Conservation (phyloP, 2,797 vertebrate genomes). For the Silurus lanzhouensis region DNA sequence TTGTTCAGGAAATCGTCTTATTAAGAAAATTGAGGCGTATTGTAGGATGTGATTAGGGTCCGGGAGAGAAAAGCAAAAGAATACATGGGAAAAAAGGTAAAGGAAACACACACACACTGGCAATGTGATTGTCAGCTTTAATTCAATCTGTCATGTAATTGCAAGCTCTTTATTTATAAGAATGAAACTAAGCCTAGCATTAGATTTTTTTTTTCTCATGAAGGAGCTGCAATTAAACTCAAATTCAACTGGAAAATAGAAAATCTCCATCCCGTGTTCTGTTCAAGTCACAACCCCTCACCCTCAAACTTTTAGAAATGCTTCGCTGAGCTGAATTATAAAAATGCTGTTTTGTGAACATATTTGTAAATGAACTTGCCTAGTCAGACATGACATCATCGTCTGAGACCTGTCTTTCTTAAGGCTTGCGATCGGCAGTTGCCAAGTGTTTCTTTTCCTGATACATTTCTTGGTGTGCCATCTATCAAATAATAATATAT, state of each 20-base stretch:
- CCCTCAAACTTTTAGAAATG: slow-evolving; percentile 31
- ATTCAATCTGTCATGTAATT: not conserved
- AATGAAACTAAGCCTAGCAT: slow-evolving; percentile 11
- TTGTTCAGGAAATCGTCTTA: slow-evolving; percentile 5
- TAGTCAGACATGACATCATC: slow-evolving; percentile 49
- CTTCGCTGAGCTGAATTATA: not conserved
- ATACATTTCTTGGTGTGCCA: slow-evolving; percentile 19
- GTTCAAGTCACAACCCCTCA: slow-evolving; percentile 9
- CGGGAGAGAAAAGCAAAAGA: not conserved
- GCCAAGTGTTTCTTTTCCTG: slow-evolving; percentile 16
- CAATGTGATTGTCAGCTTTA: slow-evolving; percentile 4
- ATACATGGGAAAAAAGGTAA: not conserved
- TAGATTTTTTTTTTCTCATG: not conserved
- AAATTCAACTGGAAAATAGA: slow-evolving; percentile 5
- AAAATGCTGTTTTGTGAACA: not conserved
- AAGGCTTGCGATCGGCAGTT: slow-evolving; percentile 10
- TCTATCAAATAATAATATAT: slow-evolving; percentile 22
- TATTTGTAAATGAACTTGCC: not conserved
- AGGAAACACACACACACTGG: not conserved
- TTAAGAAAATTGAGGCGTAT: slow-evolving; percentile 29
- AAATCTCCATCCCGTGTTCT: slow-evolving; percentile 12
- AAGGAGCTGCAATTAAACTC: not conserved
- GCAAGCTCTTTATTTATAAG: not conserved
- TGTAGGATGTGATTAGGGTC: slow-evolving; percentile 17
- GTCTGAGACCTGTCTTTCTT: slow-evolving; percentile 2